Conservation (phyloP, 2,888 invertebrate genomes). For the Eugnorisma glareosa region DNA sequence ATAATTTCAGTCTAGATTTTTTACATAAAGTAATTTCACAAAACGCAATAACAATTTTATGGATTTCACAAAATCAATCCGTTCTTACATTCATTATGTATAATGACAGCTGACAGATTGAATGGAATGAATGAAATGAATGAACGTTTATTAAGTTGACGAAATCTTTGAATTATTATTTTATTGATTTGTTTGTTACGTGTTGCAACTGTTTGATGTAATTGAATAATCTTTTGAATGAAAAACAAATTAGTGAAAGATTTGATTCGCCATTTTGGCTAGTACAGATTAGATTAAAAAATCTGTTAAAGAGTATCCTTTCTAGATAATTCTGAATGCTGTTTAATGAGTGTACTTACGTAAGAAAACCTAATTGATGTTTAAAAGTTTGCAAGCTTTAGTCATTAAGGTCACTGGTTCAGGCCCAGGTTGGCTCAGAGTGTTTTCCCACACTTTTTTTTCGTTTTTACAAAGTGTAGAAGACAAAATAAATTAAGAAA, state of each 20-base stretch:
- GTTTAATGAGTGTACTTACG: slow-evolving; percentile 11
- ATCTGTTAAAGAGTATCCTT: not conserved
- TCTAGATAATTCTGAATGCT: slow-evolving; percentile 1
- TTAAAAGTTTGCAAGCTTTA: slow-evolving; percentile 42
- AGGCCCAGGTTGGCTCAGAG: slow-evolving; percentile 8
- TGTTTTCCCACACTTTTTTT: slow-evolving; percentile 13
- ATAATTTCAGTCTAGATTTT: slow-evolving; percentile 60
- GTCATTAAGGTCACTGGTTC: slow-evolving; percentile 49
- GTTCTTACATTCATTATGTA: slow-evolving; percentile 51
- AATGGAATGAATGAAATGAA: slow-evolving; percentile 49
- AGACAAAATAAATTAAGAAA: slow-evolving; percentile 23
- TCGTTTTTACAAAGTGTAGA: slow-evolving; percentile 10
- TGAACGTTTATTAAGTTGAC: slow-evolving; percentile 39
- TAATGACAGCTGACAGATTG: slow-evolving; percentile 47
- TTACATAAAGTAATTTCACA: slow-evolving; percentile 56
- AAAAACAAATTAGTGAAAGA: slow-evolving; percentile 16
- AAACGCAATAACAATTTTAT: slow-evolving; percentile 55
- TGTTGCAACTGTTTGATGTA: slow-evolving; percentile 11
- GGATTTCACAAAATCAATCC: slow-evolving; percentile 60
- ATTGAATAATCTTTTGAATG: slow-evolving; percentile 44
- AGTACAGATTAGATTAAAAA: slow-evolving; percentile 5
- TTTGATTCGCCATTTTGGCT: not conserved
- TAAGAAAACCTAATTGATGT: slow-evolving; percentile 36
- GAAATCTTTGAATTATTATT: slow-evolving; percentile 42
- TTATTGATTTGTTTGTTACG: slow-evolving; percentile 35